Base-by-base conservation (phyloP, 1,140 invertebrate genomes). In the Bombus balteatus region DNA sequence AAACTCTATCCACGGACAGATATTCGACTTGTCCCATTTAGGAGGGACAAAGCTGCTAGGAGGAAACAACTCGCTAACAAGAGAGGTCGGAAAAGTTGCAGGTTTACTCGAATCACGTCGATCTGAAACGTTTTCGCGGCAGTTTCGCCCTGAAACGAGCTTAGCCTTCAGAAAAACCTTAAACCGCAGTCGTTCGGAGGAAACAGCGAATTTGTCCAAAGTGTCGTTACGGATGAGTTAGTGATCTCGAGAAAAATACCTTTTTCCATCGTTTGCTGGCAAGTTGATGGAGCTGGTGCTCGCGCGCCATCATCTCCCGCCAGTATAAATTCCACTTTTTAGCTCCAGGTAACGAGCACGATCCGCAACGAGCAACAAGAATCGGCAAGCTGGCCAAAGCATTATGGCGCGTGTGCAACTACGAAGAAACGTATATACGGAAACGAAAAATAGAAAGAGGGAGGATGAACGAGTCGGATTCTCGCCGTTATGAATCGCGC, bases 401-500 rank as follows among this genome's bases (percentile, higher is more conserved):
- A 70, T 22, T 15, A n/a, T 37, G 32, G 47, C 74, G 74, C 22
- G 74, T 28, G 74, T 9, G 53, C 74, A 43, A 25, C 65, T 65
- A 76, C 32, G 74, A 75, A 77, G 66, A 62, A 66, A 75, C 47
- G 78, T 25, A 59, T n/a, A 74, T 22, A 65, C 41, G 32, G 22
- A 41, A 34, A 15, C 66, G 37, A 57, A 39, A 87, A 47, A 28
- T 32, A 32, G 47, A 62, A 32, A 47, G 9, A 25, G 2, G 5
- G 37, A n/a, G 62, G 25, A 43, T 10, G 66, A 77, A 78, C 57
- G 73, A 71, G 37, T 34, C 43, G 66, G 75, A 81, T 87, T 75
- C 81, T 62, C 37, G 76, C 47, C 15, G 83, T 90, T 87, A 90
- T 93, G 92, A 93, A 93, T 93, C 91, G 92, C 83, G 91, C 91